These are phyloP conservation scores for Poecile montanus DNA, from an alignment of 2,797 vertebrate genomes.

Conservation along the genomic window DNA sequence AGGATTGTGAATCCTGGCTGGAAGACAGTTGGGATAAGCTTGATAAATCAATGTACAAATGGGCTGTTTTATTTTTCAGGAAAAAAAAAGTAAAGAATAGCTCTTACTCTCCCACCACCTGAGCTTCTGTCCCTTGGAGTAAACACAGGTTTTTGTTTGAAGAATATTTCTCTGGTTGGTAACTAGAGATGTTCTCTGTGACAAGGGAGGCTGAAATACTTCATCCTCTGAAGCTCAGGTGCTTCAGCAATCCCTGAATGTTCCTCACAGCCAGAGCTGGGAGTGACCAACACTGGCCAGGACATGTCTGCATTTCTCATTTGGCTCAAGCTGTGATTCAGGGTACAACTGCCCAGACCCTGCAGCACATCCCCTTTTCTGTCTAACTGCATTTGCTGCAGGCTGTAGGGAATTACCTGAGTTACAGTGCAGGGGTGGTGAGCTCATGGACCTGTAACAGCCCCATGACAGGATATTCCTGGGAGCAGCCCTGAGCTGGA, in stretches of 20 bases:
- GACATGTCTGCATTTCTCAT: neutral
- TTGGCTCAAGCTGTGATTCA: neutral
- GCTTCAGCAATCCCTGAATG: neutral
- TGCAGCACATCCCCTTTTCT: neutral
- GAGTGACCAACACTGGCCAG: neutral
- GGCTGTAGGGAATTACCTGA: neutral
- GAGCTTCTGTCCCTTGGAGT: neutral
- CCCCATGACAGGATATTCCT: fast-evolving
- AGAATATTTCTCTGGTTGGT: neutral
- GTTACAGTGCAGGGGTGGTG: fast-evolving
- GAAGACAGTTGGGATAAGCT: constrained; percentile 9
- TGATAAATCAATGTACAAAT: constrained; percentile 42
- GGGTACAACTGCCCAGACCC: neutral
- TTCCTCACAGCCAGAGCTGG: neutral
- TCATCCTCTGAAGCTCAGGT: neutral
- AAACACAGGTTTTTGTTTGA: neutral
- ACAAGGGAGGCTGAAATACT: neutral
- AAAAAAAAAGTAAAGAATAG: neutral
- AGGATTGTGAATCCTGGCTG: neutral
- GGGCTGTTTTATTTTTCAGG: neutral
- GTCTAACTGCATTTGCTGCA: neutral
- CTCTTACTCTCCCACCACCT: neutral
- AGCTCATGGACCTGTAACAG: neutral
- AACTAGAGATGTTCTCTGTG: neutral
- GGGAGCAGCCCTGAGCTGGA: neutral